Base-by-base conservation (phyloP, 2,113 vertebrate species). In the Carlito syrichta region DNA sequence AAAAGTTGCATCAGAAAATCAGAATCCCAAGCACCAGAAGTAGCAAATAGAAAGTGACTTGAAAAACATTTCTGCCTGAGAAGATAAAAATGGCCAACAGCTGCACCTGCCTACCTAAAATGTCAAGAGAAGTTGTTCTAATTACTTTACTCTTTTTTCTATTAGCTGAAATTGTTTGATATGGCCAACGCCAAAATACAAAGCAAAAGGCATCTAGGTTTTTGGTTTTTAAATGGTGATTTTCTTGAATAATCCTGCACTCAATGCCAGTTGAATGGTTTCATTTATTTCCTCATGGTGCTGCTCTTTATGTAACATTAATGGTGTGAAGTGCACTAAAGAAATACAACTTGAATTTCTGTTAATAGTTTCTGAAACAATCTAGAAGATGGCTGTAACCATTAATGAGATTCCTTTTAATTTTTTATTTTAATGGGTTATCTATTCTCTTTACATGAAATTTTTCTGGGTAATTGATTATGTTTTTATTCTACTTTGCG, bases 371-470 rank as follows among this genome's bases (percentile, higher is more conserved):
- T 91, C 81, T 94, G 69, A 92, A 96, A 91, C 85, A 91, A 43
- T 63, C 66, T 86, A 48, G 50, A 83, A 76, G 78, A 78, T 40
- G 13, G 16, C 63, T 76, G 0, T 68, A 58, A 25, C 23, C 2
- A 2, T 74, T 95, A 93, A 88, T 88, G 85, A 92, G 73, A 86
- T 43, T 92, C 17, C 48, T 92, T 95, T 95, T 81, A 54, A 77
- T 95, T 93, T 95, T 95, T 94, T 96, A 94, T 94, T 89, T 58
- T 92, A 83, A 60, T 89, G 10, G 52, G 32, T 54, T 86, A 58
- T 91, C 76, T 71, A 16, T 71, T 73, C 35, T 95, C 17, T 78
- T 83, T 54, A 76, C 23, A 23, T 71, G 63, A 35, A 19, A 43
- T 69, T 96, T 94, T 92, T 62, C 92, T 88, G 68, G 50, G 45